Base-by-base conservation (phyloP, 1,140 invertebrate genomes). In the Panagrolaimus sp. region DNA sequence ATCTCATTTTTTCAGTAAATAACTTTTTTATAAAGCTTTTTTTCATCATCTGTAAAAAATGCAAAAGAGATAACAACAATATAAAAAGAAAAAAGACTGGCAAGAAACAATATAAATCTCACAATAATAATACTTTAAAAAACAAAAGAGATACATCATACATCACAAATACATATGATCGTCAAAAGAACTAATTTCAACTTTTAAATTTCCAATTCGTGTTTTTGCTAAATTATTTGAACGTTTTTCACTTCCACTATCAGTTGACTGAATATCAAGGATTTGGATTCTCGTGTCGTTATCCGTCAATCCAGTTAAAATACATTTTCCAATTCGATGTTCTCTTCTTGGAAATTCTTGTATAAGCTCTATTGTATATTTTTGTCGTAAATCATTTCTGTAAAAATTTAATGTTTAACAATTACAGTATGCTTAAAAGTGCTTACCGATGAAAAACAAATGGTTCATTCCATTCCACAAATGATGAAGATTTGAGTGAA, bases 371-470 rank as follows among this genome's bases (percentile, higher is more conserved):
- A 68, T 65, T 43, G 25, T 13, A 63, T 63, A 68, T 14, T 23
- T 27, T 65, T 68, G 67, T 16, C 57, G 46, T 11, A 64, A 20
- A 45, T 46, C 20, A 25, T 62, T 68, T 25, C 67, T 68, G 57
- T 20, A 68, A 66, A 68, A 14, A 38, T 4, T 38, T 38, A 38
- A 38, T 38, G 31, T 38, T 38, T 38, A 4, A 38, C n/a, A n/a
- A n/a, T n/a, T n/a, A n/a, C n/a, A n/a, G n/a, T n/a, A n/a, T 13
- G 14, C 8, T 66, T 13, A 23, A 38, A 23, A n/a, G n/a, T n/a
- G n/a, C n/a, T 16, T 66, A 68, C 67, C 61, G 66, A 48, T 68
- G 67, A 46, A 68, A 68, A 25, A 68, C 43, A 63, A 68, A 68
- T 5, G 51, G 51, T 57, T 20, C 67, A 63, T 66, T 47, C 51